These are phyloP conservation scores for Harpagus bidentatus DNA, from an alignment of 2,113 vertebrate genomes.

Conservation along the genomic window DNA sequence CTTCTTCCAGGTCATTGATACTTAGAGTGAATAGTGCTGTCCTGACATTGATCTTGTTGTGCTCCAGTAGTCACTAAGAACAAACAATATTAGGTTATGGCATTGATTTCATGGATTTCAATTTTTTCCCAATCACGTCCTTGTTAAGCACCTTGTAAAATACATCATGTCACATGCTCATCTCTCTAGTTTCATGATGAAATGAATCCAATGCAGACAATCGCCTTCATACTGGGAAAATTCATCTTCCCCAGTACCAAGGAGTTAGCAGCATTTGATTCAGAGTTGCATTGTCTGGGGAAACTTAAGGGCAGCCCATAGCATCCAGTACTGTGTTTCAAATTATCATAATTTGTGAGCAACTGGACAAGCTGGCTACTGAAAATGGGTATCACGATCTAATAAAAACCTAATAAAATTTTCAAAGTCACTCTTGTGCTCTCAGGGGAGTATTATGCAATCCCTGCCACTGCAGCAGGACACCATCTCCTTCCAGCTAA, in stretches of 20 bases:
- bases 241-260: not conserved
- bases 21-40: conserved; percentile 61
- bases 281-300: not conserved
- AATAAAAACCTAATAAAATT: conserved; percentile 36
- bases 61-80: conserved; percentile 55
- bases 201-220: not conserved
- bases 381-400: not conserved
- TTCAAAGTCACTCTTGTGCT: not conserved
- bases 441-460: not conserved
- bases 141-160: conserved; percentile 66
- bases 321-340: not conserved
- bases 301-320: not conserved
- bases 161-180: conserved; percentile 8
- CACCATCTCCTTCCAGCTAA: conserved; percentile 2
- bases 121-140: conserved; percentile 53
- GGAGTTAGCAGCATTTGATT: not conserved
- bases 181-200: not conserved
- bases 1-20: conserved; percentile 60
- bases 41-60: conserved; percentile 61
- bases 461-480: not conserved
- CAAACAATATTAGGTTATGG: conserved; percentile 68
- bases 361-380: not conserved
- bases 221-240: not conserved
- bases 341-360: not conserved
- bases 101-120: conserved; percentile 71